Evolutionary conservation across 2,797 vertebrate genomes (phyloP).

Genomic region (Hippoglossus hippoglossus): DNA sequence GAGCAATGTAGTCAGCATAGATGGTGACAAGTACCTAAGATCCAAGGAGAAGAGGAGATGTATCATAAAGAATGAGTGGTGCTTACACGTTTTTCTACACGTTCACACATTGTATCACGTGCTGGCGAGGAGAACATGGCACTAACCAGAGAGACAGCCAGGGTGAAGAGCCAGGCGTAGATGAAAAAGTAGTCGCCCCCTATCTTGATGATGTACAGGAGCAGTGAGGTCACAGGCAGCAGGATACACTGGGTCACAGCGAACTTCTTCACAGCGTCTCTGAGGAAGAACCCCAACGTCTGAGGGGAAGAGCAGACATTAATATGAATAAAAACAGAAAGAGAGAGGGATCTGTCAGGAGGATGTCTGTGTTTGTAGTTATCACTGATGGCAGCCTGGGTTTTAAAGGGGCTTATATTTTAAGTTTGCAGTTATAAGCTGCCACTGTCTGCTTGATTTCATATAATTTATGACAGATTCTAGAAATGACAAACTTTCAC

Average conservation of each 20-base stretch:
- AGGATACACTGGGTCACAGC: constrained; percentile 97
- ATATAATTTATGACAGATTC: not conserved
- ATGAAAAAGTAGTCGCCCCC: constrained; percentile 99
- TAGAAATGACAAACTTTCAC: too few relatives aligned
- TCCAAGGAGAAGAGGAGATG: constrained; percentile 11
- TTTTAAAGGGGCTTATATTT: too few relatives aligned
- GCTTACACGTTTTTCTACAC: not conserved
- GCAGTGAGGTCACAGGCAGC: constrained; percentile 94
- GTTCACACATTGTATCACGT: not conserved
- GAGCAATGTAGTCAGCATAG: constrained; percentile 99
- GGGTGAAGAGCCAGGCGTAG: constrained; percentile 98
- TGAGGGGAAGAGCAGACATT: constrained; percentile 67
- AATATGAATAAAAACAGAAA: not conserved
- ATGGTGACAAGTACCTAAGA: constrained; percentile 95
- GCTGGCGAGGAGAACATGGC: not conserved
- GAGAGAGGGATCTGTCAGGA: not conserved
- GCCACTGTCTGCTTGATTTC: not conserved
- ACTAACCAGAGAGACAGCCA: constrained; percentile 95
- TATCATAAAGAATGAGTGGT: not conserved
- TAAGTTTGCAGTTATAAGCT: too few relatives aligned
- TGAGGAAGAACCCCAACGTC: constrained; percentile 96
- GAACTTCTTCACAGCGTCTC: constrained; percentile 98
- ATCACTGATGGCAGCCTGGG: too few relatives aligned
- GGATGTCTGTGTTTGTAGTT: not conserved
- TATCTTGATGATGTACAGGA: constrained; percentile 99